Evolutionary conservation across 2,888 invertebrate species (phyloP), one percentile per base, ranked within the genome.

Genomic region (Alloscopus bannaensis): DNA sequence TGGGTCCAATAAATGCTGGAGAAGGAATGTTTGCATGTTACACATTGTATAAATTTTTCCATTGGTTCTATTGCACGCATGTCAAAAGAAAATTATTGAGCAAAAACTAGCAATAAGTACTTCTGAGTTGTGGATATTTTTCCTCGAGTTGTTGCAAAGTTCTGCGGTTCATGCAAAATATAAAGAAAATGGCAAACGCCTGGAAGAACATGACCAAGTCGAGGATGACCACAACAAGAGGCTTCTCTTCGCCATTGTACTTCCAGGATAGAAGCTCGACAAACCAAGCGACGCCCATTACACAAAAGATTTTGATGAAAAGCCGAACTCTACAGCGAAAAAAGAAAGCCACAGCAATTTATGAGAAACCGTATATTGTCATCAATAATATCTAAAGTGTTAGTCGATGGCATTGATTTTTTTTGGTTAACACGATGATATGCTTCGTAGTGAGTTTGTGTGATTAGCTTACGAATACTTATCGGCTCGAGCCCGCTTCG

Each of bases 151-250:
- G 81, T 26, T 75, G 60, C 36, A 83, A 22, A 11, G 78, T 81
- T 47, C 83, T 79, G 71, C 75, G 75, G 71, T 83, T 83, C n/a
- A 81, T 68, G 50, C 83, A 83, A 42, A 83, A 83, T 52, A 83
- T 81, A 18, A 83, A 50, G 60, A 83, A 83, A 59, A 81, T 78
- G 1, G 79, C 79, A 29, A 72, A 22, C 3, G 83, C 75, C 42
- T 83, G 83, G 18, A 79, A 55, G 52, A 78, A 79, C 76, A 83
- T 79, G n/a, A 78, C 18, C 11, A 64, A 81, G 68, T 83, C 81
- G 16, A 83, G 52, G 13, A 62, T 11, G 31, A 81, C 79, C 31
- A 81, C 29, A 31, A 40, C 26, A 79, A 78, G 79, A 13, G 83
- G 71, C 52, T 62, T 64, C 22, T 28, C 11, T 18, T 73, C 69